Conservation (phyloP, 2,888 invertebrate species). For the Griposia aprilina region DNA sequence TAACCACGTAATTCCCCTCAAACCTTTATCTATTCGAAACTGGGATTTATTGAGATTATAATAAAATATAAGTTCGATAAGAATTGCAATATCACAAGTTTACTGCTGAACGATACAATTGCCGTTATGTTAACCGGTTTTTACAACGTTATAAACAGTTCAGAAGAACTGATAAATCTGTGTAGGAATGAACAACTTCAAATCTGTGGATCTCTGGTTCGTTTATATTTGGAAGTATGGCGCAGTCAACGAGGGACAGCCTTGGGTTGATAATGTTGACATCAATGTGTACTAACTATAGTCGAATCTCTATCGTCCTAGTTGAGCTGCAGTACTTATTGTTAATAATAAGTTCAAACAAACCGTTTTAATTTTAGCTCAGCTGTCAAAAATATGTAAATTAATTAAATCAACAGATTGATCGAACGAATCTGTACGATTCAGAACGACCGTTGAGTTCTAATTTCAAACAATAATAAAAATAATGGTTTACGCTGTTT, state of each 20-base stretch:
- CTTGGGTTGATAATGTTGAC: background rate
- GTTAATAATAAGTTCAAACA: background rate
- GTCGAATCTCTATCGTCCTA: background rate
- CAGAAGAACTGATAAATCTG: constrained; percentile 7
- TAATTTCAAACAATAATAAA: constrained; percentile 8
- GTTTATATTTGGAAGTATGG: constrained; percentile 16
- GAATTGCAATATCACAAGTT: constrained; percentile 24
- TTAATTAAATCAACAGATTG: constrained; percentile 17
- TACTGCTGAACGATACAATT: constrained; percentile 34
- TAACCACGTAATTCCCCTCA: background rate
- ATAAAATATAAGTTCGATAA: constrained; percentile 23
- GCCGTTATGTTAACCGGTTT: constrained; percentile 8
- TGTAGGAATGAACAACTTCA: background rate
- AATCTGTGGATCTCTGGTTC: constrained; percentile 35
- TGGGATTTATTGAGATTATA: constrained; percentile 28
- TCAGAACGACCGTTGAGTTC: constrained; percentile 17
- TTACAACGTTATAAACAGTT: background rate
- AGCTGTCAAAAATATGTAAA: constrained; percentile 30
- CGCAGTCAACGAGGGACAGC: background rate
- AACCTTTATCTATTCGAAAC: constrained; percentile 12
- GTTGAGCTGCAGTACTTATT: background rate
- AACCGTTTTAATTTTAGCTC: background rate
- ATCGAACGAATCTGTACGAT: constrained; percentile 5
- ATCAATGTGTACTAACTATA: background rate
- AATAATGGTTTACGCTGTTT: background rate